Base-by-base conservation (phyloP, 1,140 invertebrate genomes). In the Rhynchophorus ferrugineus region DNA sequence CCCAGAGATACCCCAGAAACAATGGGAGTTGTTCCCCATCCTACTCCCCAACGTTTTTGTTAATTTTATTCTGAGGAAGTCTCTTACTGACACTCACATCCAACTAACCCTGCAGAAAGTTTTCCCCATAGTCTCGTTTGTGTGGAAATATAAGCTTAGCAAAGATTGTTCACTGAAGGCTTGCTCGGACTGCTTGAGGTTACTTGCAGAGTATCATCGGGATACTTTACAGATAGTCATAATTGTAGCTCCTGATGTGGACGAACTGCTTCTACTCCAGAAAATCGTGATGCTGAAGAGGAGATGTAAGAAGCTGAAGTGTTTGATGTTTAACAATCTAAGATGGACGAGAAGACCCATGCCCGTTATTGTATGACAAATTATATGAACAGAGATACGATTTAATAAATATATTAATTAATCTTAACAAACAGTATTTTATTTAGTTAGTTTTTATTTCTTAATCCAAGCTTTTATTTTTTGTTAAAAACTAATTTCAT, bases 41-140 rank as follows among this genome's bases (percentile, higher is more conserved):
- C 47, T 16, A 14, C 35, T 51, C 2, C 56, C 56, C 3, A 41
- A 36, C 17, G 45, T 49, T 3, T 44, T 20, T 6, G 56, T 57
- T 1, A 51, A 37, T 36, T 34, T 57, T 3, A 44, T 36, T n/a
- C 37, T 57, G 14, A 41, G 49, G 22, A 57, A 44, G 34, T 42
- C 35, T 11, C 38, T 47, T 14, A 16, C 3, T 11, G 33, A 45
- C 11, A 14, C 44, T 5, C 43, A 43, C 13, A 43, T 51, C 47
- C 34, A 39, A n/a, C 13, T 16, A 8, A 45, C 51, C 3, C 1
- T 52, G 13, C 42, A 52, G 17, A 37, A 52, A 9, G 22, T 39
- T 29, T 52, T 44, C 17, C 42, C 42, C 8, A 11, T 52, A 11
- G 14, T 39, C 7, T 37, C 38, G 9, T 52, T 52, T 19, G n/a